Conservation (phyloP, 2,113 vertebrate species). For the Montifringilla adamsi region DNA sequence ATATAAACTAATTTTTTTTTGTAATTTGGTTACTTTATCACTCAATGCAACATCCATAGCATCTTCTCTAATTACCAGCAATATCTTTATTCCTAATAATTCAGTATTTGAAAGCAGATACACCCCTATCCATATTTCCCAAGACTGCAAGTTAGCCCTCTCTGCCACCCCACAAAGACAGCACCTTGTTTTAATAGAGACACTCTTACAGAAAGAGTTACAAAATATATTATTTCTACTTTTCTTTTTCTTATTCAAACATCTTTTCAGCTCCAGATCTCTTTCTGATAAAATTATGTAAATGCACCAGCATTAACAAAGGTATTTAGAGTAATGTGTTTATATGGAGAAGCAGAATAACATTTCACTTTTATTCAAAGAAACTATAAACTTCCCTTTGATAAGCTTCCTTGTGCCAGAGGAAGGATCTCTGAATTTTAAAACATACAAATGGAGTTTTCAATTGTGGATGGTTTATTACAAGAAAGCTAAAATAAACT, state of each 20-base stretch:
- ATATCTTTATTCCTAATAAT: not conserved
- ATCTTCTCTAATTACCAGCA: not conserved
- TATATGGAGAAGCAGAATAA: not conserved
- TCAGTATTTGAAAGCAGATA: not conserved
- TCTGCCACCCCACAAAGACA: not conserved
- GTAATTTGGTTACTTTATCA: not conserved
- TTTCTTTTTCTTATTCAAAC: not conserved
- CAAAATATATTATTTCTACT: not conserved
- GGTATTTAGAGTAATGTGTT: not conserved
- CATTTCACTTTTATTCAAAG: not conserved
- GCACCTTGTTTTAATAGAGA: not conserved
- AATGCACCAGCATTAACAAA: not conserved
- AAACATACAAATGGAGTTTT: not conserved
- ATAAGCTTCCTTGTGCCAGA: not conserved
- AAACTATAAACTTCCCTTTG: not conserved
- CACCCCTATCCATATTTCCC: not conserved
- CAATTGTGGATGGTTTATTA: not conserved
- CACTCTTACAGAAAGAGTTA: not conserved
- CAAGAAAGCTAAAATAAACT: not conserved
- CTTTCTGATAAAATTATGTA: not conserved
- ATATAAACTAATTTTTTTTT: not conserved
- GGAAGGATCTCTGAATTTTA: not conserved
- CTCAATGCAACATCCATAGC: not conserved
- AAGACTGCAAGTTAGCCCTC: not conserved
- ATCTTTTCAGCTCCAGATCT: not conserved